Percentiles rank a stretch among this genome's conserved stretches.
phyloP scores from a whole-genome alignment of 2,113 vertebrate genomes.

The Columbina picui region DNA sequence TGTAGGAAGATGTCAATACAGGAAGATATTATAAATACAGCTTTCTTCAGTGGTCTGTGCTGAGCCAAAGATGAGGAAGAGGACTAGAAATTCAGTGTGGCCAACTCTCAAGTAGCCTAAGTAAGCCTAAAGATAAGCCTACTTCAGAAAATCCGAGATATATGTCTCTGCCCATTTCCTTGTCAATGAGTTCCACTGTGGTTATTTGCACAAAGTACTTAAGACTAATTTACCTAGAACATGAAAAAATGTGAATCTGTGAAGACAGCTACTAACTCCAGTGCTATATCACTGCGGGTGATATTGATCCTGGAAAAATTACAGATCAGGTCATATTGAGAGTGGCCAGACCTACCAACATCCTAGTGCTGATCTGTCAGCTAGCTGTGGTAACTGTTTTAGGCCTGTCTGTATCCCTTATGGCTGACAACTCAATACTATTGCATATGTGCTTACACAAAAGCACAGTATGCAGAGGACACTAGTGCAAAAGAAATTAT shows the following conservation, averaged over 20 bases:
- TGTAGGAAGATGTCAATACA: not conserved
- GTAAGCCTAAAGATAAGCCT: not conserved
- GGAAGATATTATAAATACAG: not conserved
- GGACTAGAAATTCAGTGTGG: not conserved
- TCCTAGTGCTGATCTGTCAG: not conserved
- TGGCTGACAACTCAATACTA: not conserved
- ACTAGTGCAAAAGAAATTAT: not conserved
- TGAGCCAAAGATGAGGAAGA: not conserved
- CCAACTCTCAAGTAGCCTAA: not conserved
- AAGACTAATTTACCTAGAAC: not conserved
- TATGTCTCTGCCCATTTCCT: not conserved
- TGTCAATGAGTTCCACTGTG: not conserved
- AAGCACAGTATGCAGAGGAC: not conserved
- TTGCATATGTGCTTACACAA: not conserved
- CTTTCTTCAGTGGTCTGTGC: not conserved
- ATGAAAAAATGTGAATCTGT: not conserved
- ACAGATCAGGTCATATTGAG: not conserved
- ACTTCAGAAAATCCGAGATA: not conserved
- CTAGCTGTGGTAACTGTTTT: not conserved
- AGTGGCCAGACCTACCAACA: not conserved
- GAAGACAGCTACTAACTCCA: not conserved
- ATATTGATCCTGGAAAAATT: not conserved
- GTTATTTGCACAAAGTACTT: not conserved
- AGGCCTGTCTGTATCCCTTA: not conserved
- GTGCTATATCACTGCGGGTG: not conserved